Conservation (phyloP, 2,888 invertebrate species). For the Xanthia togata region DNA sequence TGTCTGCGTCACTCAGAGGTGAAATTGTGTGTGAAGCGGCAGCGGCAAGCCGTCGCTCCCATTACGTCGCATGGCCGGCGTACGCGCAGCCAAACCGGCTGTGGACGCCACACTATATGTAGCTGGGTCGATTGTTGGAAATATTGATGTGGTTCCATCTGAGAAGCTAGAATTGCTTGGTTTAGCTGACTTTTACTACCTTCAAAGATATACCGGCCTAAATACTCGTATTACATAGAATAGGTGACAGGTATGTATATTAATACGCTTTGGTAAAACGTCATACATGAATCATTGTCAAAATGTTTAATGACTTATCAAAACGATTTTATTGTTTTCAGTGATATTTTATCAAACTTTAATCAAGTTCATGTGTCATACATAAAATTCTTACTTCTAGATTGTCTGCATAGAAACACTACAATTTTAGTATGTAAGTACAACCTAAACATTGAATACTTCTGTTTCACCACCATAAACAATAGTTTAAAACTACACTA, state of each 20-base stretch:
- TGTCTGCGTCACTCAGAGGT: conserved; percentile 90
- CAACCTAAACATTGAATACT: background rate
- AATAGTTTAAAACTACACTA: background rate
- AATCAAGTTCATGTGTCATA: conserved; percentile 5
- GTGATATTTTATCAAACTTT: conserved; percentile 12
- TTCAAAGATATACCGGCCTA: background rate
- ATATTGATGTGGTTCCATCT: background rate
- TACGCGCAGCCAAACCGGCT: conserved; percentile 86
- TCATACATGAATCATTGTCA: conserved; percentile 3
- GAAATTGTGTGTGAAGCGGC: conserved; percentile 91
- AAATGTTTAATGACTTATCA: conserved; percentile 3
- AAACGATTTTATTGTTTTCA: conserved; percentile 23
- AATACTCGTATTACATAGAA: background rate
- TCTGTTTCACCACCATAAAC: background rate
- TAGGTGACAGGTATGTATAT: background rate
- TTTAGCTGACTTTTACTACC: background rate
- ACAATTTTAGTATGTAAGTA: background rate
- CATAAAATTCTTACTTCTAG: background rate
- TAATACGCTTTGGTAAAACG: background rate
- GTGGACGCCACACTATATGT: conserved; percentile 75
- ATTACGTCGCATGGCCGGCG: conserved; percentile 88
- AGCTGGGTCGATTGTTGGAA: conserved; percentile 59
- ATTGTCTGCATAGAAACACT: background rate
- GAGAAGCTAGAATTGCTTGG: background rate
- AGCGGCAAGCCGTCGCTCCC: conserved; percentile 90